Evolutionary conservation across 1,140 invertebrate species (phyloP), one percentile per base, ranked within the genome.

Genomic region (Globodera rostochiensis): DNA sequence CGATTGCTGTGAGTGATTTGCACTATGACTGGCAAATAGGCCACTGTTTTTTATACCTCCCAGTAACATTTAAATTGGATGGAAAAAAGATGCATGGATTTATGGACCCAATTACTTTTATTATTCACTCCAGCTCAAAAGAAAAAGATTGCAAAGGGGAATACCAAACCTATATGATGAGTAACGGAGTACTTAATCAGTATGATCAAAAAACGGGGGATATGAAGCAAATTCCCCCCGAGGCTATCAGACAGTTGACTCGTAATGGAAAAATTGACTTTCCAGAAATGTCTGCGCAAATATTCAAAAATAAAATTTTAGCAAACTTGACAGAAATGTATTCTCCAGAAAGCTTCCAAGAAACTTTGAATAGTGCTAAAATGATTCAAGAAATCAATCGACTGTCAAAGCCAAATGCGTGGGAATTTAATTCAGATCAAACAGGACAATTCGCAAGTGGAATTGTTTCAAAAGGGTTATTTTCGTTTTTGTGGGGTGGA

Each of bases 281-380:
- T 15, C 74, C 74, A 45, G 74, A 75, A 45, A 47, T 75, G 6
- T 11, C 25, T 36, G 47, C 45, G 4, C 25, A 25, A 25, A 60
- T 75, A 19, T 75, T 75, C 47, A 75, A 49, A 75, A 75, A 75
- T 75, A 75, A 75, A 47, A 21, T 75, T 11, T 15, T 75, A 11
- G 57, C 74, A 53, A 75, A 75, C 9, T 47, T 75, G 49, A 60
- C 74, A 3, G 74, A 75, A 13, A 15, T 75, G 49, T 75, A 75
- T 21, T 47, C 36, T 15, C 74, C 74, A 11, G 74, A 75, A 6
- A 25, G 45, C 8, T 75, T 75, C 9, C 19, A 13, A 25, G 74
- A 75, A 19, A 69, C 67, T 6, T 7, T 69, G 6, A 15, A 69
- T 5, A 15, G 5, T 69, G 67, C 67, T 6, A 45, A 69, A 69